phyloP scores from a whole-genome alignment of 2,113 vertebrate species.

The Myrmecophaga tridactyla region DNA sequence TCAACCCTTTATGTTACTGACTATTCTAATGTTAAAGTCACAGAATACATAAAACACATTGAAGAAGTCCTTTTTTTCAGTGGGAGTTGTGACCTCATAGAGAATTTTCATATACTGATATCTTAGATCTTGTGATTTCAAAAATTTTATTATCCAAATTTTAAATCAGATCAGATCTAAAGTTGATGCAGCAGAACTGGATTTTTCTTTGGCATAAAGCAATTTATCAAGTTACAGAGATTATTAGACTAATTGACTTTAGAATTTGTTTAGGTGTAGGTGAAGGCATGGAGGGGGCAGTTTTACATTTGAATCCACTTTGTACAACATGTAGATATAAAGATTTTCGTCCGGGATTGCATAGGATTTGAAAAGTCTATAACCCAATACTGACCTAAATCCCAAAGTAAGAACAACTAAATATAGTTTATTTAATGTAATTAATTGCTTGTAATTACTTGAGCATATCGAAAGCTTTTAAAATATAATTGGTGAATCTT shows the following conservation, averaged over 20 bases:
- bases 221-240: not conserved
- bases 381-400: slow-evolving; percentile 36
- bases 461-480: not conserved
- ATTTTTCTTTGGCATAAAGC: not conserved
- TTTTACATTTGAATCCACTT: slow-evolving; percentile 32
- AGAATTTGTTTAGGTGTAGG: not conserved
- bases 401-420: not conserved
- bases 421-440: too few relatives aligned
- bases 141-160: not conserved
- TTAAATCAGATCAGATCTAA: not conserved
- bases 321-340: not conserved
- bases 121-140: not conserved
- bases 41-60: not conserved
- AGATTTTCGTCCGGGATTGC: not conserved
- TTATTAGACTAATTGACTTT: not conserved
- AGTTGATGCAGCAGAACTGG: not conserved
- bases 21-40: not conserved
- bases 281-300: not conserved
- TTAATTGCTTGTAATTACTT: slow-evolving; percentile 36
- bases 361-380: slow-evolving; percentile 18
- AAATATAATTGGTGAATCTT: slow-evolving; percentile 28
- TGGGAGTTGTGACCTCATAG: not conserved
- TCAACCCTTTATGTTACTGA: not conserved
- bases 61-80: not conserved
- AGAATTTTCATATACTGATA: not conserved